Base-by-base conservation (phyloP, 2,888 invertebrate species). In the Drosophila prolongata region DNA sequence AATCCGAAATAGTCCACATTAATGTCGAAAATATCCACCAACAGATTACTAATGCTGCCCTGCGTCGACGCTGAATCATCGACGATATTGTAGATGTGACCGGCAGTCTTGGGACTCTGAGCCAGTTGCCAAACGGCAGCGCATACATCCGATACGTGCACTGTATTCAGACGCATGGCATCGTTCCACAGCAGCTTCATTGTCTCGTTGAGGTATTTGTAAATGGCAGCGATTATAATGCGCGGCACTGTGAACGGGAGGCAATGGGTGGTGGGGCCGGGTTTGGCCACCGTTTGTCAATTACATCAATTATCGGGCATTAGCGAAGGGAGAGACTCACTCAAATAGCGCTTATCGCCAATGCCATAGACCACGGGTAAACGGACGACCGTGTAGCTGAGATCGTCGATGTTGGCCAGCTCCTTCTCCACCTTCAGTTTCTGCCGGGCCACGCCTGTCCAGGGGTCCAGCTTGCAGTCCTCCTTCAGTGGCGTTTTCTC, bases 181-280 rank as follows among this genome's bases (percentile, higher is more conserved):
- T 95, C 95, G 43, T 96, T 96, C 98, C 98, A 98, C 24, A 98
- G 93, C 38, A 98, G 93, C 92, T 97, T 97, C 97, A 98, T 97
- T 76, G 96, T 96, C 92, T 98, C 97, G 40, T 95, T 95, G 35
- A 98, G 93, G 90, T 97, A 95, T 90, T 96, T 97, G 93, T 98
- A 98, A 76, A 98, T 95, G 42, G 96, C 96, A 65, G 97, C 98
- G 86, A 97, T 95, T 38, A 98, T 94, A 58, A 98, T 94, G 47
- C 98, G 94, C 0, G 97, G 97, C 72, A 96, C 97, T 97, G 92
- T 13, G 92, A 90, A 73, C 24, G 24, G 5, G 14, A 11, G 4
- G 69, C 44, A 38, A 54, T 60, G 50, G 47, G 30, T 53, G 57
- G 49, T 50, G 55, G 53, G 42, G 43, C 56, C 52, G 52, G 57